Evolutionary conservation across 2,797 vertebrate species (phyloP), one percentile per base, ranked within the genome.

Genomic region (Philypnodon macrostomus): DNA sequence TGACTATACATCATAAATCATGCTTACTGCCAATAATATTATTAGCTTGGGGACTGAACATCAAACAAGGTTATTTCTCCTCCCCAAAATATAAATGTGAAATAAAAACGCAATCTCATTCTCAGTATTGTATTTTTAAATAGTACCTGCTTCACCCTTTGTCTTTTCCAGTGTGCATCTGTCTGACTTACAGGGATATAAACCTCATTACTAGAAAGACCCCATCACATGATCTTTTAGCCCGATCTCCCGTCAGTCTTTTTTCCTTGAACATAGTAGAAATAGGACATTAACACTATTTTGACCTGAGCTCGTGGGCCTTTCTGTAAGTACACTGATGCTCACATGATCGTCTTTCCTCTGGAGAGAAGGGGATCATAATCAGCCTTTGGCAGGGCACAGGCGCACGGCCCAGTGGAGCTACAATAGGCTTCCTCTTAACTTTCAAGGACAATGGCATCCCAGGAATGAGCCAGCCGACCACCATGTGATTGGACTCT

Each of bases 401-500:
- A 26, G 30, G 56, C 74, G 54, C 73, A 74, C 39, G 52, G 47
- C 49, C 55, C 41, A 48, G 53, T 68, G 55, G 39, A 65, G 56
- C 67, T 69, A 73, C 45, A 60, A 80, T 67, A 57, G 61, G 62
- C 72, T 53, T 60, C 56, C 50, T 55, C 53, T 52, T 27, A 67
- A 69, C 69, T 49, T 78, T 74, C 55, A 55, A 51, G 68, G 64
- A 85, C 58, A 58, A 81, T 75, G 85, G 86, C 50, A 88, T 90
- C 72, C 63, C 62, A 81, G 77, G 87, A 89, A 91, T 88, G 78
- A 84, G 61, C 63, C 72, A 76, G 83, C 76, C 70, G 78, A 85
- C 73, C 59, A 41, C 71, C 89, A 89, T 91, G 88, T 91, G 89
- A 91, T 74, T 73, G 58, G 56, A 44, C 79, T 79, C 63, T 62